Percentiles rank a stretch among this genome's conserved stretches.
These are phyloP conservation scores for Plutella xylostella DNA, from an alignment of 2,888 invertebrate species.

Conservation along the genomic window DNA sequence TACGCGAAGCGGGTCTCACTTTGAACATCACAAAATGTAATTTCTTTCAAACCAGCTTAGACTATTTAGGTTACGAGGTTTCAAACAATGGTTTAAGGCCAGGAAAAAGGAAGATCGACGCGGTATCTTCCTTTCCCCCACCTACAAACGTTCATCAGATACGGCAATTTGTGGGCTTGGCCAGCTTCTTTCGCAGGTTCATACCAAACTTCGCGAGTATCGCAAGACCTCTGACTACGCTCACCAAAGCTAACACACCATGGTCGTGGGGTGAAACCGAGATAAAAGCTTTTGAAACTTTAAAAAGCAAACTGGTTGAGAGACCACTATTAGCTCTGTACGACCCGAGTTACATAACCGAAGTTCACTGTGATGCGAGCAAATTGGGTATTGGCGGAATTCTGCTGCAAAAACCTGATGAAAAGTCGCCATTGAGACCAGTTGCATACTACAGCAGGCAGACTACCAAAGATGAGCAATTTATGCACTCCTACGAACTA, in stretches of 20 bases:
- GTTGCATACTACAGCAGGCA: constrained; percentile 28
- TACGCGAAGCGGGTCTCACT: constrained; percentile 14
- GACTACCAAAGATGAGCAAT: constrained; percentile 24
- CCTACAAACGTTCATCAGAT: constrained; percentile 16
- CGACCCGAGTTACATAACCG: constrained; percentile 16
- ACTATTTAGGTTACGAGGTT: constrained; percentile 8
- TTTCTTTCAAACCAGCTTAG: background rate
- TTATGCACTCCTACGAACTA: constrained; percentile 29
- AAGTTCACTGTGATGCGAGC: constrained; percentile 26
- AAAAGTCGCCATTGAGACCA: constrained; percentile 19
- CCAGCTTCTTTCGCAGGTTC: constrained; percentile 10
- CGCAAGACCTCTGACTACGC: constrained; percentile 8
- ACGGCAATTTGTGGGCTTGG: constrained; percentile 17
- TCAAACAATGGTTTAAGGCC: background rate
- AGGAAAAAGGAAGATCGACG: constrained; percentile 2
- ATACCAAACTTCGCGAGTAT: constrained; percentile 8
- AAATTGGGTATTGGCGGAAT: constrained; percentile 23
- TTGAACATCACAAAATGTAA: constrained; percentile 12
- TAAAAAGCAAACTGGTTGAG: constrained; percentile 17
- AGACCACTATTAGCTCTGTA: constrained; percentile 11
- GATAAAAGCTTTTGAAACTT: constrained; percentile 13
- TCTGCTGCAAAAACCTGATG: constrained; percentile 13
- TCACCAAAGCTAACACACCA: constrained; percentile 12
- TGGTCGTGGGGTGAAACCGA: constrained; percentile 16
- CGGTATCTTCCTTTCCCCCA: constrained; percentile 11